A percentile compares a stretch with the other conserved stretches of the same genome.
phyloP scores from a whole-genome alignment of 2,888 invertebrate genomes.

The Pandemis heparana region DNA sequence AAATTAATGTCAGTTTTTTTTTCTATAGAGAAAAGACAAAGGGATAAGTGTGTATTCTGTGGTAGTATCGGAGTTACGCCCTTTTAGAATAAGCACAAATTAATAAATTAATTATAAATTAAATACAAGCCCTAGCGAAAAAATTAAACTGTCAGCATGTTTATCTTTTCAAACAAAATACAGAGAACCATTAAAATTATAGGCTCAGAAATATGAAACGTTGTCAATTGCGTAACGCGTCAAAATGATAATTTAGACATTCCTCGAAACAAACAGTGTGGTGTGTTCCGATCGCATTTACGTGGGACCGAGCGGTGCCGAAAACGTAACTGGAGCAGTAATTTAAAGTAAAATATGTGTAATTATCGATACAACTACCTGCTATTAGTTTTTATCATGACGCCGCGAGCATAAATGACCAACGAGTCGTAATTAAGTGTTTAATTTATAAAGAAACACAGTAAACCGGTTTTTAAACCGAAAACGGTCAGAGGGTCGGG shows the following conservation, averaged over 20 bases:
- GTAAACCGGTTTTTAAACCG: constrained; percentile 55
- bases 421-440: constrained; percentile 64
- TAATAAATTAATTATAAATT: too few species aligned
- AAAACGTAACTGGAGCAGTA: constrained; percentile 46
- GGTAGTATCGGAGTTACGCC: too few species aligned
- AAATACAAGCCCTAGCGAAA: too few species aligned
- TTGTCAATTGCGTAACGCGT: constrained; percentile 29
- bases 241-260: constrained; percentile 13
- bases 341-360: constrained; percentile 61
- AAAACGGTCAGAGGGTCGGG: constrained; percentile 48
- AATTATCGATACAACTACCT: constrained; percentile 61
- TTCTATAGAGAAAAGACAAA: too few species aligned
- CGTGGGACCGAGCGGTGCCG: constrained; percentile 6
- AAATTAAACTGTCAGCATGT: too few species aligned
- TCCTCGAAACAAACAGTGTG: constrained; percentile 5
- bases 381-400: constrained; percentile 61
- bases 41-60: too few species aligned
- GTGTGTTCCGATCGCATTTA: constrained; percentile 11
- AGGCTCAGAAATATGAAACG: too few species aligned
- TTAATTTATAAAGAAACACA: constrained; percentile 67
- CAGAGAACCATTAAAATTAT: too few species aligned
- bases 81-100: too few species aligned
- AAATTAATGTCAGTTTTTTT: too few species aligned
- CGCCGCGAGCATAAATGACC: constrained; percentile 59
- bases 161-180: too few species aligned